Evolutionary conservation across 2,888 invertebrate species (phyloP).

Genomic region (Hymenopus coronatus): DNA sequence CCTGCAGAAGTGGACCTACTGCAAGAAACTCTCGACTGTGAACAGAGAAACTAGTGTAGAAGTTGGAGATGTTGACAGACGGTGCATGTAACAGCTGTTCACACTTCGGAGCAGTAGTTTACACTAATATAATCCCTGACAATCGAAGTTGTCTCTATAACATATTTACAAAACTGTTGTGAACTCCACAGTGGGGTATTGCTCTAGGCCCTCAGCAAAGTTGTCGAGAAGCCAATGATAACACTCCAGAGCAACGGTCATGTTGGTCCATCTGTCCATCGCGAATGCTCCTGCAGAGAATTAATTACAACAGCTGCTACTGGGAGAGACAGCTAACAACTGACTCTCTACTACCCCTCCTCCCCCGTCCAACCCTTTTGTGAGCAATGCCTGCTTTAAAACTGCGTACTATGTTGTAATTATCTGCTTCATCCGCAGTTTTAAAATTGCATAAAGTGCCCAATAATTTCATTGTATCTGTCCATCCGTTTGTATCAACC

Average conservation of each 20-base stretch:
- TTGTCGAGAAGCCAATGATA: background rate
- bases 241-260: background rate
- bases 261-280: background rate
- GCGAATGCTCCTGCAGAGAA: background rate
- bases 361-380: background rate
- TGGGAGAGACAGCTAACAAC: background rate
- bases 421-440: background rate
- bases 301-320: conserved; percentile 17
- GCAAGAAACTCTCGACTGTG: too few species aligned
- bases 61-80: background rate
- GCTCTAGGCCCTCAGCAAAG: background rate
- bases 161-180: background rate
- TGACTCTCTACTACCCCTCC: background rate
- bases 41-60: background rate
- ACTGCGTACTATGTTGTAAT: background rate
- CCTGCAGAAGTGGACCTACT: too few species aligned
- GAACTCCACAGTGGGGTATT: background rate
- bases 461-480: background rate
- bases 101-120: background rate
- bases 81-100: background rate
- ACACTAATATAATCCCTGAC: background rate
- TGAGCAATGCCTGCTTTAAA: background rate
- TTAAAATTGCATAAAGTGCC: background rate
- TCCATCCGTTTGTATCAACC: background rate
- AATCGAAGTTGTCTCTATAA: background rate